Conservation (phyloP, 2,888 invertebrate genomes). For the Drosophila limbata region DNA sequence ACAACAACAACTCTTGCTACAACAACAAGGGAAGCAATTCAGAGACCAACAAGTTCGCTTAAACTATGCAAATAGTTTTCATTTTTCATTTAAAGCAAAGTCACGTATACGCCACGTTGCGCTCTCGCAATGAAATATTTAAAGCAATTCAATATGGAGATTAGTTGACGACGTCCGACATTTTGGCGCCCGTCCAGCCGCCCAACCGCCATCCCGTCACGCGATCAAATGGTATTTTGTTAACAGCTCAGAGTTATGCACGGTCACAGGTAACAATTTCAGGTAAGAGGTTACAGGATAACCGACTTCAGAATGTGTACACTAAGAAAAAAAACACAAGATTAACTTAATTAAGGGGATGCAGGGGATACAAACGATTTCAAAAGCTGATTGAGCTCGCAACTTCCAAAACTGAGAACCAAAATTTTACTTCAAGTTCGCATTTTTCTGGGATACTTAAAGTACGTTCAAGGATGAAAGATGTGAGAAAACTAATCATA, state of each 20-base stretch:
- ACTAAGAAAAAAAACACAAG: no score
- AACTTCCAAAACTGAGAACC: no score
- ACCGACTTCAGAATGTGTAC: not conserved
- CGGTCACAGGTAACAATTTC: slow-evolving; percentile 2
- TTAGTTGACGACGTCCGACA: slow-evolving; percentile 46
- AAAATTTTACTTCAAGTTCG: no score
- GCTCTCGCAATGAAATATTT: slow-evolving; percentile 57
- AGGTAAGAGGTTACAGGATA: slow-evolving; percentile 3
- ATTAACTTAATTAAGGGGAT: no score
- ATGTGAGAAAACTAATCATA: no score
- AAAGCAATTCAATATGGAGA: slow-evolving; percentile 69
- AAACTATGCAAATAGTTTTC: slow-evolving; percentile 51
- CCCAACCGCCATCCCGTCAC: slow-evolving; percentile 47
- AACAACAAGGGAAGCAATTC: not conserved
- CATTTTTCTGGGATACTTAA: no score
- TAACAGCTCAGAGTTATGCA: slow-evolving; percentile 66
- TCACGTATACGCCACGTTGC: slow-evolving; percentile 69
- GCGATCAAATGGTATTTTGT: slow-evolving; percentile 76
- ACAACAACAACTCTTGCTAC: not conserved
- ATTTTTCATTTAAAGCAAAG: slow-evolving; percentile 42
- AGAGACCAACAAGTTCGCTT: slow-evolving; percentile 24
- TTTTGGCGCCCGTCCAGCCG: slow-evolving; percentile 31
- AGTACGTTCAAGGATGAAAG: no score
- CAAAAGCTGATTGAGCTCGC: no score
- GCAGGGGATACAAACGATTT: no score